These are phyloP conservation scores for Tupaia tana DNA, from an alignment of 2,113 vertebrate species.

Conservation along the genomic window DNA sequence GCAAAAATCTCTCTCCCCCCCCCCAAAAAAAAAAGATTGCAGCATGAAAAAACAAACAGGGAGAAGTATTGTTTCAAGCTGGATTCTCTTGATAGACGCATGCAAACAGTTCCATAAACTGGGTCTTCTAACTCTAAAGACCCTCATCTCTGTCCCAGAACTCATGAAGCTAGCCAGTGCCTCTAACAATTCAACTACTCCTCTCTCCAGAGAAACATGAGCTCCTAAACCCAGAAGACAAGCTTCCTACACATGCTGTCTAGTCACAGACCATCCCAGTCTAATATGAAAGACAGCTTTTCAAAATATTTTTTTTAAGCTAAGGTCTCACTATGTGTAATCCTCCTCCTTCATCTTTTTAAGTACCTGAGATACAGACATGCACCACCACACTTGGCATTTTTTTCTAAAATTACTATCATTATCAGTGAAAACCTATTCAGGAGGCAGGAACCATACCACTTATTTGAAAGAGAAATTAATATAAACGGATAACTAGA, in stretches of 20 bases:
- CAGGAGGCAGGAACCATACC: background rate
- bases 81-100: background rate
- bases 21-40: no score
- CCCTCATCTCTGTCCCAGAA: rapidly evolving
- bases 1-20: no score
- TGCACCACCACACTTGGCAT: no score
- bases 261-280: background rate
- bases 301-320: no score
- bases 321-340: no score
- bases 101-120: background rate
- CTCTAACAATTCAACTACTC: background rate
- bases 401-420: background rate
- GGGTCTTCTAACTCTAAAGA: background rate
- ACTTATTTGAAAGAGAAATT: background rate
- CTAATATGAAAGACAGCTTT: background rate
- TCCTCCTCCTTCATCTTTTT: no score
- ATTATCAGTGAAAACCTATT: background rate
- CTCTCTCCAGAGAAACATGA: background rate
- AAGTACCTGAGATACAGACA: no score
- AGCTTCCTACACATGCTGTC: background rate
- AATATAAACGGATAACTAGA: background rate
- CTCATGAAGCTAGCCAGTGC: background rate
- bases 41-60: background rate
- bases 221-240: background rate
- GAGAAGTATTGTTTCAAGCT: rapidly evolving